These are phyloP conservation scores for Cuculus canorus DNA, from an alignment of 2,797 vertebrate species.

Conservation along the genomic window DNA sequence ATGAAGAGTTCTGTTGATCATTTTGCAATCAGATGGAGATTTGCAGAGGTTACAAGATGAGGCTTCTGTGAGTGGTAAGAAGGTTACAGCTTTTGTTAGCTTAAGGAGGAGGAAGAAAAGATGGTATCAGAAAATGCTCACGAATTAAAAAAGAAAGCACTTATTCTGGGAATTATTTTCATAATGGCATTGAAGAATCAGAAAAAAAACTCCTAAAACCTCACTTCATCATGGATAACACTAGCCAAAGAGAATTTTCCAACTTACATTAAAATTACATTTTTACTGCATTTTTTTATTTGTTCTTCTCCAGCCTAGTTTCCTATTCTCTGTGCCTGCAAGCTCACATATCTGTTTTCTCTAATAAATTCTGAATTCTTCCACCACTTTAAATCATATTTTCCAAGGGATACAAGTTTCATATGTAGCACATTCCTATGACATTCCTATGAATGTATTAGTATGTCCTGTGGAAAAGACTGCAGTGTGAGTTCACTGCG, in stretches of 20 bases:
- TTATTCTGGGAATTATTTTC: neutral
- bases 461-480: neutral
- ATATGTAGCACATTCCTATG: neutral
- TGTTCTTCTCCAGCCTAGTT: neutral
- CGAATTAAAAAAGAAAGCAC: neutral
- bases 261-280: neutral
- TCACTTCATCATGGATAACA: neutral
- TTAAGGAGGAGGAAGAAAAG: neutral
- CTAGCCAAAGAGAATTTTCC: neutral
- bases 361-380: neutral
- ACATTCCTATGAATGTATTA: neutral
- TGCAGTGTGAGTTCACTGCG: neutral
- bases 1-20: neutral
- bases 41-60: neutral
- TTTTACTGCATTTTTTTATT: neutral
- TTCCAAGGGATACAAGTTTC: neutral
- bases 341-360: neutral
- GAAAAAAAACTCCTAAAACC: neutral
- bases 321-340: neutral
- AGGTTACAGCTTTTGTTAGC: neutral
- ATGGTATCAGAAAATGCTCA: neutral
- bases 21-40: neutral
- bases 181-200: neutral
- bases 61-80: neutral
- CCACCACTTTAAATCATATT: neutral